phyloP scores from a whole-genome alignment of 2,797 vertebrate species.

The Bufotes viridis region DNA sequence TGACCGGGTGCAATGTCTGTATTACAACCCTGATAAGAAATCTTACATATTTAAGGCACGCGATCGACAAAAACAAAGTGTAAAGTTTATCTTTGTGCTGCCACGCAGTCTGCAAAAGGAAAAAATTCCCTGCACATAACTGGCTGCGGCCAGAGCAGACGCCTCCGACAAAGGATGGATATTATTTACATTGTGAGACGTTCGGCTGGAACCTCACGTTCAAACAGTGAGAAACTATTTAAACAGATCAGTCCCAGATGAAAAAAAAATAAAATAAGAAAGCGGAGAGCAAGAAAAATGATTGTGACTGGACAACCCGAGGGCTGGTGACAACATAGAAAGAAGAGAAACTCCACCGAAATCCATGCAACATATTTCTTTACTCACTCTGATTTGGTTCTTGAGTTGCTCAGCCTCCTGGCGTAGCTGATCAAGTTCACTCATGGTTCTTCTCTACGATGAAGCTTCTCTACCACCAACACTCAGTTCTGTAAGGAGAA shows the following conservation, averaged over 20 bases:
- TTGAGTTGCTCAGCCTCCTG: slow-evolving; percentile 97
- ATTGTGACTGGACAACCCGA: background rate
- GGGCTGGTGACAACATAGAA: background rate
- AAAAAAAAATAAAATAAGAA: background rate
- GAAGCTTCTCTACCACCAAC: slow-evolving; percentile 83
- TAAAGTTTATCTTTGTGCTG: slow-evolving; percentile 23
- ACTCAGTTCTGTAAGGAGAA: slow-evolving; percentile 81
- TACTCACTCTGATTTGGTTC: slow-evolving; percentile 95
- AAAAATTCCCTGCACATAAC: background rate
- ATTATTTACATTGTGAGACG: background rate
- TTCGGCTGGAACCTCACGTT: background rate
- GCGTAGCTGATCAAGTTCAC: slow-evolving; percentile 98
- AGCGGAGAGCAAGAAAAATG: background rate
- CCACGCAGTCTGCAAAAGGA: slow-evolving; percentile 5
- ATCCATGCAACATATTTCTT: background rate
- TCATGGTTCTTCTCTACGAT: slow-evolving; percentile 94
- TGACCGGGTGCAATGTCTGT: background rate
- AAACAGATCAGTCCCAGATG: background rate
- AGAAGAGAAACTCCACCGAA: background rate
- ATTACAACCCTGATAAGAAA: background rate
- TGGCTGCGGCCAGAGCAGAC: background rate
- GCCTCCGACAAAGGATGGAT: background rate
- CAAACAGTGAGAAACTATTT: background rate
- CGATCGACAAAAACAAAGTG: background rate
- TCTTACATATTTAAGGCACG: background rate